Conservation (phyloP, 2,797 vertebrate genomes). For the Vireo griseus region DNA sequence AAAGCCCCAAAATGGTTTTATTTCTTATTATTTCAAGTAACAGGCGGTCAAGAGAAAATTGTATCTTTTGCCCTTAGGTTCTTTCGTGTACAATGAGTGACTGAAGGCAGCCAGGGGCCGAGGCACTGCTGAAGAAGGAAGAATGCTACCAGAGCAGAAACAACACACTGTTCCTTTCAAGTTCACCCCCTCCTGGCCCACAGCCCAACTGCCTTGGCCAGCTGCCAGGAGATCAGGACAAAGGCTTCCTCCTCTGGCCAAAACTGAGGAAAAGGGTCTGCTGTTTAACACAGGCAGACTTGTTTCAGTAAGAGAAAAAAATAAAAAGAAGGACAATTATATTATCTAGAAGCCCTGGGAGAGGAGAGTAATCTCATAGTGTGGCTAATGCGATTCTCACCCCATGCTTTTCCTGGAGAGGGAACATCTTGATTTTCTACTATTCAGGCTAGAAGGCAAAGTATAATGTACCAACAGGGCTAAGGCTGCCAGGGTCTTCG, state of each 20-base stretch:
- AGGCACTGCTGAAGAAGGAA: conserved; percentile 32
- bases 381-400: conserved; percentile 35
- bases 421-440: neutral
- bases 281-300: conserved; percentile 62
- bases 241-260: conserved; percentile 57
- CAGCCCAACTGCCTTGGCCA: conserved; percentile 22
- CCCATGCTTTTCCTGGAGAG: neutral
- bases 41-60: conserved; percentile 1
- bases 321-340: conserved; percentile 7
- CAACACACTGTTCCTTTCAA: conserved; percentile 63
- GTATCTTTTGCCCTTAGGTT: conserved; percentile 26
- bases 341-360: conserved; percentile 32
- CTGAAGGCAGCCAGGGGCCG: conserved; percentile 33
- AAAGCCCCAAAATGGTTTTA: neutral
- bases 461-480: neutral
- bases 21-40: conserved; percentile 32
- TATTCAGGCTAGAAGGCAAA: neutral
- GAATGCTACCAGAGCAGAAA: conserved; percentile 62
- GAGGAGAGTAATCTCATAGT: conserved; percentile 10
- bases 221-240: conserved; percentile 26
- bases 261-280: conserved; percentile 13
- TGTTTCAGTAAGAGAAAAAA: conserved; percentile 45
- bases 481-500: neutral
- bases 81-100: conserved; percentile 6
- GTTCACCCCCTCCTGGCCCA: conserved; percentile 47